These are phyloP conservation scores for Anolis apletophallus DNA, from an alignment of 2,797 vertebrate genomes.

Conservation along the genomic window DNA sequence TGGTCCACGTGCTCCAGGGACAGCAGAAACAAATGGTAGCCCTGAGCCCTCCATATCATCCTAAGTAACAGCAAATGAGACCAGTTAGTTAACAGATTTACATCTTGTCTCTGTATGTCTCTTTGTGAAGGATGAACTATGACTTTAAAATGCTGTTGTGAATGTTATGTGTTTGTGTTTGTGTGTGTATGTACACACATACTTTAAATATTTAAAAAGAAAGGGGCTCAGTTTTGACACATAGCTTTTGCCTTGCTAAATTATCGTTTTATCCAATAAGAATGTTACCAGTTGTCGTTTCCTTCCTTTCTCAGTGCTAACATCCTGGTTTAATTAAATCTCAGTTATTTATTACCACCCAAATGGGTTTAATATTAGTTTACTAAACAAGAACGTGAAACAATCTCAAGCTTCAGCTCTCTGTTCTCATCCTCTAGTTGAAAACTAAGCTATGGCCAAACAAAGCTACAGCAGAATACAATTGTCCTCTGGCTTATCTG, in stretches of 20 bases:
- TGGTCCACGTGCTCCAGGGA: conserved; percentile 81
- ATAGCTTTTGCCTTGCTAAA: background rate
- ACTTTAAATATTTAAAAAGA: background rate
- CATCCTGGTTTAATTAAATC: background rate
- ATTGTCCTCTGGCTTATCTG: background rate
- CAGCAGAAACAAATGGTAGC: conserved; percentile 61
- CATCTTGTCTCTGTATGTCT: background rate
- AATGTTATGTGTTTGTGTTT: too few species aligned
- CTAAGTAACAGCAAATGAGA: conserved; percentile 69
- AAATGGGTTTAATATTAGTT: too few species aligned
- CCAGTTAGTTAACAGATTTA: background rate
- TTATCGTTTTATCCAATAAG: background rate
- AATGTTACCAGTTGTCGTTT: background rate
- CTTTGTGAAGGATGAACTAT: background rate
- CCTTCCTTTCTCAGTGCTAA: background rate
- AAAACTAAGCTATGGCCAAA: background rate
- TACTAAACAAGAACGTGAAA: background rate
- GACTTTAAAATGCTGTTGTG: background rate
- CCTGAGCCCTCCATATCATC: conserved; percentile 95
- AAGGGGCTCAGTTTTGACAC: background rate
- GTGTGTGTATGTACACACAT: background rate
- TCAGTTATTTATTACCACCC: background rate
- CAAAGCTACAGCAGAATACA: background rate
- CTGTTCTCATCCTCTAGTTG: background rate
- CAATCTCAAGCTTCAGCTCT: background rate